Evolutionary conservation across 1,140 invertebrate species (phyloP).

Genomic region (Agrypnia vestita): DNA sequence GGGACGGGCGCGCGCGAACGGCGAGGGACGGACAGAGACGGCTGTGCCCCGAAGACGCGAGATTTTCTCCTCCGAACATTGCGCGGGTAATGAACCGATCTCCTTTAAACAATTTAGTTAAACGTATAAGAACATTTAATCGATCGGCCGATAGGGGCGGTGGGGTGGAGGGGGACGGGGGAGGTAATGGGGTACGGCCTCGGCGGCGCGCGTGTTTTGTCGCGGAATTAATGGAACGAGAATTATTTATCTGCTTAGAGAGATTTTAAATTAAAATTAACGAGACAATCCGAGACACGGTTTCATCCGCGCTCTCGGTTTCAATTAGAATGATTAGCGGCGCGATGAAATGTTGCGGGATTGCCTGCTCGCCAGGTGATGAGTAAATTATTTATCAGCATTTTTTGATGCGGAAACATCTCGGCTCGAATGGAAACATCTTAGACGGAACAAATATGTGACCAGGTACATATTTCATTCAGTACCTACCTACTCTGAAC

Average conservation of each 20-base stretch:
- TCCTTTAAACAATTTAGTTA: constrained; percentile 62
- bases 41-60: not conserved
- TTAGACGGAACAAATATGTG: no score
- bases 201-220: constrained; percentile 5
- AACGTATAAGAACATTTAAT: constrained; percentile 62
- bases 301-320: no score
- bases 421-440: no score
- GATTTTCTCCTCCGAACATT: constrained; percentile 12
- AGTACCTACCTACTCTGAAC: no score
- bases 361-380: no score
- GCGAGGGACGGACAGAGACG: constrained; percentile 38
- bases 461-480: no score
- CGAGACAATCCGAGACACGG: not conserved
- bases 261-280: constrained; percentile 11
- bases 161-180: not conserved
- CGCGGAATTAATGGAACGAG: not conserved
- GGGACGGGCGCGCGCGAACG: not conserved
- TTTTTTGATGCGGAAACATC: no score
- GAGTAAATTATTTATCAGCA: no score
- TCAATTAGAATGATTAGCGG: no score
- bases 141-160: constrained; percentile 49
- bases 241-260: not conserved
- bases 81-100: constrained; percentile 57
- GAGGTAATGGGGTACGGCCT: not conserved
- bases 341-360: no score